Percentiles rank a stretch among this genome's conserved stretches.
Conservation (phyloP, 2,797 vertebrate genomes). For the Eulemur albifrons region DNA sequence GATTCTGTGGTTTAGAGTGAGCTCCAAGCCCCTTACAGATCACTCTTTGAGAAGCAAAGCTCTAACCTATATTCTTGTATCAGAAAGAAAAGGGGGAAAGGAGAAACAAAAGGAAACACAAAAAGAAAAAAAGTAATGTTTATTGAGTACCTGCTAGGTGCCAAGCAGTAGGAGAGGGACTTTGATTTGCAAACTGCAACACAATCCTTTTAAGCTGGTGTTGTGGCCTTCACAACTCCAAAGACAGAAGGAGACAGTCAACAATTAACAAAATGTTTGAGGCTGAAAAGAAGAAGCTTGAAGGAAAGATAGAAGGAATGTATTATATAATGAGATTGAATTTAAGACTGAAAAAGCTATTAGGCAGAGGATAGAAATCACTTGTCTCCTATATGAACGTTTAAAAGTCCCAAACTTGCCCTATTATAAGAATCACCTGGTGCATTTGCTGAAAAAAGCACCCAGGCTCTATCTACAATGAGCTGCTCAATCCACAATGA, state of each 20-base stretch:
- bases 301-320: neutral
- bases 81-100: neutral
- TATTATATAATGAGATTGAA: neutral
- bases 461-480: neutral
- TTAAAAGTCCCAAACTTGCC: neutral
- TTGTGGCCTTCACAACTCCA: neutral
- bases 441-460: neutral
- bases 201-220: neutral
- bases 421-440: neutral
- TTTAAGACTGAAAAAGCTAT: neutral
- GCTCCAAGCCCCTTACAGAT: neutral
- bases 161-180: too few species aligned
- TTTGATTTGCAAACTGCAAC: neutral
- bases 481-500: neutral
- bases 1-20: neutral
- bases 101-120: neutral
- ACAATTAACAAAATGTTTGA: neutral
- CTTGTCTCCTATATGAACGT: neutral
- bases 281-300: neutral
- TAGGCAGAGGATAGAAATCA: neutral
- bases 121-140: neutral
- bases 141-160: neutral
- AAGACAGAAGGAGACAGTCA: neutral
- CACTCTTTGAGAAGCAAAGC: neutral
- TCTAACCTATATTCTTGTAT: neutral